phyloP scores from a whole-genome alignment of 2,113 vertebrate species.

The Helogale parvula region DNA sequence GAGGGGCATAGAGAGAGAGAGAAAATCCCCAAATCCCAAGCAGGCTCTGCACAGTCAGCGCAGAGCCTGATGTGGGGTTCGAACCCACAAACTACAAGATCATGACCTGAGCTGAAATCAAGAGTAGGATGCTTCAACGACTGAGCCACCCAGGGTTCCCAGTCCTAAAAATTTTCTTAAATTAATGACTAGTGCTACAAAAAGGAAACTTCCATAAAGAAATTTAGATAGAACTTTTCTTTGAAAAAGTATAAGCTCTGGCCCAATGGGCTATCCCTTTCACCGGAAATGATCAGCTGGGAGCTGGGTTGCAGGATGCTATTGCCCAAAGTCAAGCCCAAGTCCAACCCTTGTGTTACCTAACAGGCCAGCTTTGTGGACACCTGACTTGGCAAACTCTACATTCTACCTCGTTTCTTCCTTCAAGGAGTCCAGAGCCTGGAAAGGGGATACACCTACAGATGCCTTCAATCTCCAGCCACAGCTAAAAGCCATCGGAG shows the following conservation, averaged over 20 bases:
- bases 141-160: no score
- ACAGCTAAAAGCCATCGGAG: background rate
- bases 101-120: no score
- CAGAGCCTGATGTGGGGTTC: no score
- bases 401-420: background rate
- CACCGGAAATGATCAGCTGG: background rate
- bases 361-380: background rate
- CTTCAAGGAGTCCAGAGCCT: background rate
- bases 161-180: background rate
- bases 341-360: background rate
- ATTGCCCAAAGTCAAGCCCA: background rate
- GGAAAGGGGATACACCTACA: background rate
- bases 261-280: background rate
- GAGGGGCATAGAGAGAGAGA: no score
- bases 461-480: background rate
- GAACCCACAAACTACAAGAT: no score
- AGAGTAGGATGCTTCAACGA: no score
- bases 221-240: background rate
- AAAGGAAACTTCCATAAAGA: background rate
- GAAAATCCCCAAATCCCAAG: no score
- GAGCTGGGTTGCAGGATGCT: background rate
- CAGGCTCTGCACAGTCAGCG: no score
- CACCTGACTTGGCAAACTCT: background rate
- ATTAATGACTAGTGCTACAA: background rate
- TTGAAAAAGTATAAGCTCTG: background rate